Conservation (phyloP, 2,888 invertebrate genomes). For the Trichopoda pennipes region DNA sequence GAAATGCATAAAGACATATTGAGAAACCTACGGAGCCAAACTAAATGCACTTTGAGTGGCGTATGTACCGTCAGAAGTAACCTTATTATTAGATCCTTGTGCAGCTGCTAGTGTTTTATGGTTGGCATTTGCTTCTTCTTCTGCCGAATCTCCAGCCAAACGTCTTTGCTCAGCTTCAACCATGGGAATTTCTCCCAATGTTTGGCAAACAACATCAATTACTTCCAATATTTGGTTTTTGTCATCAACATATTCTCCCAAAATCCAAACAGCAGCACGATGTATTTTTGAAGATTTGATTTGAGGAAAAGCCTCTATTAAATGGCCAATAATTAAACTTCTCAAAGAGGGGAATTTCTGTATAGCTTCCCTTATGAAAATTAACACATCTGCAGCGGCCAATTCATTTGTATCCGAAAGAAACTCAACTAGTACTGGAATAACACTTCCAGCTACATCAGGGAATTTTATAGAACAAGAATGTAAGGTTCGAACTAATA, state of each 20-base stretch:
- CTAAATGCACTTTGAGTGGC: constrained; percentile 99
- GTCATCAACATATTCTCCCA: constrained; percentile 96
- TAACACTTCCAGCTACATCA: constrained; percentile 95
- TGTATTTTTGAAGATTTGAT: constrained; percentile 96
- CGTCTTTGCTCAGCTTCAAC: constrained; percentile 86
- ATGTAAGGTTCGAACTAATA: constrained; percentile 96
- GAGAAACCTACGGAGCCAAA: constrained; percentile 85
- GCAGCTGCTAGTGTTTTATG: constrained; percentile 33
- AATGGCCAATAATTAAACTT: constrained; percentile 89
- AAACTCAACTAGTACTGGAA: constrained; percentile 97
- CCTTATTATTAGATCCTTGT: constrained; percentile 80
- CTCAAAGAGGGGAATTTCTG: constrained; percentile 93
- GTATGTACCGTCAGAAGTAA: constrained; percentile 99
- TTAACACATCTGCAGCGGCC: constrained; percentile 95
- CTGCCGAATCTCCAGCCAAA: constrained; percentile 86
- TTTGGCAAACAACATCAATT: constrained; percentile 87
- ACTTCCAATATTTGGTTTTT: constrained; percentile 90
- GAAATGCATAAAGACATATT: constrained; percentile 11
- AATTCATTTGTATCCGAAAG: constrained; percentile 93
- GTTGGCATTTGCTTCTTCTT: constrained; percentile 79
- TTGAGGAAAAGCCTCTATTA: constrained; percentile 88
- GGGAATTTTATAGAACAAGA: constrained; percentile 97
- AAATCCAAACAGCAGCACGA: constrained; percentile 97
- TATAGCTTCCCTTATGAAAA: constrained; percentile 97
- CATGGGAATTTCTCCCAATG: constrained; percentile 86